Conservation (phyloP, 1,140 invertebrate genomes). For the Drosophila murphyi region DNA sequence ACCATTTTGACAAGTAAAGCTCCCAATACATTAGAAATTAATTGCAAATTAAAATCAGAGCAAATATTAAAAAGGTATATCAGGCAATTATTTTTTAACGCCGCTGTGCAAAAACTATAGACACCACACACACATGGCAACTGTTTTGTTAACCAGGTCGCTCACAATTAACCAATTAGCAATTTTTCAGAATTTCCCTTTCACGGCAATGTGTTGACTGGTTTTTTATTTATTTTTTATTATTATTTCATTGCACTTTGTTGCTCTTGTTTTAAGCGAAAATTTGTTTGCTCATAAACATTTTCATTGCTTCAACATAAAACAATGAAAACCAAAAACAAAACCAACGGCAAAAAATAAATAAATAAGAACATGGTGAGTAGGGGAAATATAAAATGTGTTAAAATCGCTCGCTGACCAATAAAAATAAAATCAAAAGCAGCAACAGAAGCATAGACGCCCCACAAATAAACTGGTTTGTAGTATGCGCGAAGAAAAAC, state of each 20-base stretch:
- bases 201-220: slow-evolving; percentile 6
- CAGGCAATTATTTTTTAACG: too few species aligned
- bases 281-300: slow-evolving; percentile 67
- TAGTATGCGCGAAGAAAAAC: neutral
- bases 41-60: too few species aligned
- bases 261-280: slow-evolving; percentile 54
- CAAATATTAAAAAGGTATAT: too few species aligned
- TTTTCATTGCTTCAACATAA: slow-evolving; percentile 61
- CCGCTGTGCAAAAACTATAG: too few species aligned
- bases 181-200: slow-evolving; percentile 48
- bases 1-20: too few species aligned
- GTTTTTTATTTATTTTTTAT: slow-evolving; percentile 32
- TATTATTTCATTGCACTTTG: slow-evolving; percentile 55
- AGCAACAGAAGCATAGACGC: slow-evolving; percentile 5
- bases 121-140: slow-evolving; percentile 1
- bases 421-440: slow-evolving; percentile 51
- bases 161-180: slow-evolving; percentile 59
- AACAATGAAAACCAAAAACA: slow-evolving; percentile 50
- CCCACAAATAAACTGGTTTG: slow-evolving; percentile 33
- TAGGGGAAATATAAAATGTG: slow-evolving; percentile 53
- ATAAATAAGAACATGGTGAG: slow-evolving; percentile 16
- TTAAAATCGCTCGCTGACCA: slow-evolving; percentile 45
- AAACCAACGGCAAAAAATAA: slow-evolving; percentile 26
- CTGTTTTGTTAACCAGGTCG: slow-evolving; percentile 23
- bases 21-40: too few species aligned